Percentiles rank a stretch among this genome's conserved stretches.
These are phyloP conservation scores for Nettapus auritus DNA, from an alignment of 2,113 vertebrate genomes.

Conservation along the genomic window DNA sequence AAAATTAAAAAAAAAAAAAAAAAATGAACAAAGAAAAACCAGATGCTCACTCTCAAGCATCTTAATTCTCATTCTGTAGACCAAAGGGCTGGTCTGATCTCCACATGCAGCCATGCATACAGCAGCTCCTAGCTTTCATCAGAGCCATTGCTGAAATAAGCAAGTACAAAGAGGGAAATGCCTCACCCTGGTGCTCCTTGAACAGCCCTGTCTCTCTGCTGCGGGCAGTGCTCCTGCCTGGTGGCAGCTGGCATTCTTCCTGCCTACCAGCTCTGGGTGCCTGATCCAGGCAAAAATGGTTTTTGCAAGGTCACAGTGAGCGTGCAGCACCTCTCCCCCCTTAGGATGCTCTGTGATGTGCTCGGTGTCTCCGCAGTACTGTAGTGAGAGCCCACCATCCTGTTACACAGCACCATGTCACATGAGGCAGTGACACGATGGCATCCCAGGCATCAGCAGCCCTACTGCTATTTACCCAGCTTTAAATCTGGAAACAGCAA, in stretches of 20 bases:
- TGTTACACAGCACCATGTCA: neutral
- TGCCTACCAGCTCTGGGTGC: neutral
- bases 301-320: neutral
- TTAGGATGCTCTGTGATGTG: rapidly evolving
- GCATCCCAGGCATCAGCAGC: neutral
- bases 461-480: neutral
- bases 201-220: neutral
- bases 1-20: neutral
- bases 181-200: neutral
- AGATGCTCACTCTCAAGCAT: conserved; percentile 35
- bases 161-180: conserved; percentile 6
- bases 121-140: conserved; percentile 40
- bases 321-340: neutral
- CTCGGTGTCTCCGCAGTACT: neutral
- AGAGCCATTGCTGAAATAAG: neutral
- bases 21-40: conserved; percentile 38
- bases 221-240: neutral
- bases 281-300: neutral
- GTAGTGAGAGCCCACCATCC: rapidly evolving
- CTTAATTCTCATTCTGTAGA: conserved; percentile 30
- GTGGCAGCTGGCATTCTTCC: rapidly evolving
- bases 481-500: neutral
- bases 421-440: neutral
- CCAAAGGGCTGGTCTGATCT: conserved; percentile 16
- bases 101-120: rapidly evolving